Conservation (phyloP, 2,113 vertebrate genomes). For the Tragelaphus imberbis region DNA sequence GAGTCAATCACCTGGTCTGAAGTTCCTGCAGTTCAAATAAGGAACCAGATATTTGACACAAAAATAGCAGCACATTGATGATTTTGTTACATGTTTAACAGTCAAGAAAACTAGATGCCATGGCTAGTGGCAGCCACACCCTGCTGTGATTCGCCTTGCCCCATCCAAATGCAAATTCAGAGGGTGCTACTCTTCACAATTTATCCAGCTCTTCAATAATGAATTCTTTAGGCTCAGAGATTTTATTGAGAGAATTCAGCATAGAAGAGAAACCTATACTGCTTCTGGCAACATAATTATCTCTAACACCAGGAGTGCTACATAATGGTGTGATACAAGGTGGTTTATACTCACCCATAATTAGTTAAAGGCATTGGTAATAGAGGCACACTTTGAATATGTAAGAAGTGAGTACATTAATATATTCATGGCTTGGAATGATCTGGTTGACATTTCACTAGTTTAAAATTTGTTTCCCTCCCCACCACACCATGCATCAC, state of each 20-base stretch:
- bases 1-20: background rate
- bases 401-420: background rate
- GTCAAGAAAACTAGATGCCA: background rate
- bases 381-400: constrained; percentile 22
- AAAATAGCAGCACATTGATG: background rate
- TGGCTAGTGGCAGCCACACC: background rate
- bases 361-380: constrained; percentile 32
- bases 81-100: constrained; percentile 33
- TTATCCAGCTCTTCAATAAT: constrained; percentile 32
- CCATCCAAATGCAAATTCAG: constrained; percentile 30
- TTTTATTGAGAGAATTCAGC: constrained; percentile 25
- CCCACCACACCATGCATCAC: background rate
- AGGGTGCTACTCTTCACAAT: background rate
- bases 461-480: background rate
- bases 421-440: background rate
- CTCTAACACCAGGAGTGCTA: constrained; percentile 15
- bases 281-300: constrained; percentile 23
- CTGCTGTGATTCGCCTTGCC: background rate
- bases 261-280: constrained; percentile 15
- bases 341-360: background rate
- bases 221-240: background rate
- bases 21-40: background rate
- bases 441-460: constrained; percentile 12
- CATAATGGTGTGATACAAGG: constrained; percentile 27
- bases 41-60: background rate